Percentiles rank a stretch among this genome's conserved stretches.
phyloP scores from a whole-genome alignment of 2,113 vertebrate species.

The Syngnathoides biaculeatus region DNA sequence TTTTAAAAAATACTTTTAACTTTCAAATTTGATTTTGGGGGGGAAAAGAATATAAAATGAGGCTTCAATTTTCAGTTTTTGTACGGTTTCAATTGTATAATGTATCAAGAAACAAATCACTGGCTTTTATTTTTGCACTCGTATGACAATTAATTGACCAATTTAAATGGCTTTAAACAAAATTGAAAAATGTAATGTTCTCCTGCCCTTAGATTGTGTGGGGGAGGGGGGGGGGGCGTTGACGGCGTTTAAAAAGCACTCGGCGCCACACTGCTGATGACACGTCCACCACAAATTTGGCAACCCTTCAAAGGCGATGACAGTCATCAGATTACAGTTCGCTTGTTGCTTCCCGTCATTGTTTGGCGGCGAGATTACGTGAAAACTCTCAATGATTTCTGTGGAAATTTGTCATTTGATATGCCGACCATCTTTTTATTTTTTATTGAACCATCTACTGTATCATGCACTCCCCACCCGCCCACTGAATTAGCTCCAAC shows the following conservation, averaged over 20 bases:
- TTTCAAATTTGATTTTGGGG: too few species aligned
- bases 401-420: background rate
- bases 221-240: too few species aligned
- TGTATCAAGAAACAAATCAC: too few species aligned
- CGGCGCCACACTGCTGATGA: background rate
- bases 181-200: background rate
- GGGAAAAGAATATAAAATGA: too few species aligned
- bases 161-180: background rate
- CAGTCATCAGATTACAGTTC: background rate
- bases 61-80: too few species aligned
- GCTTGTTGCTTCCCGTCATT: conserved; percentile 3
- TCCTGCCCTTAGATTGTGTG: background rate
- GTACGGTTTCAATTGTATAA: too few species aligned
- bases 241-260: background rate
- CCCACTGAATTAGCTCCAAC: too few species aligned
- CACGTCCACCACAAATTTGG: conserved; percentile 6
- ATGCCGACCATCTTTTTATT: background rate
- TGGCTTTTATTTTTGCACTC: too few species aligned
- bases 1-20: too few species aligned
- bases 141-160: too few species aligned
- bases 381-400: background rate
- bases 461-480: too few species aligned
- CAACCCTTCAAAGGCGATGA: conserved; percentile 4
- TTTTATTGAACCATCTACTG: too few species aligned
- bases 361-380: background rate